Evolutionary conservation across 2,113 vertebrate species (phyloP).

Genomic region (Eudorcas thomsonii): DNA sequence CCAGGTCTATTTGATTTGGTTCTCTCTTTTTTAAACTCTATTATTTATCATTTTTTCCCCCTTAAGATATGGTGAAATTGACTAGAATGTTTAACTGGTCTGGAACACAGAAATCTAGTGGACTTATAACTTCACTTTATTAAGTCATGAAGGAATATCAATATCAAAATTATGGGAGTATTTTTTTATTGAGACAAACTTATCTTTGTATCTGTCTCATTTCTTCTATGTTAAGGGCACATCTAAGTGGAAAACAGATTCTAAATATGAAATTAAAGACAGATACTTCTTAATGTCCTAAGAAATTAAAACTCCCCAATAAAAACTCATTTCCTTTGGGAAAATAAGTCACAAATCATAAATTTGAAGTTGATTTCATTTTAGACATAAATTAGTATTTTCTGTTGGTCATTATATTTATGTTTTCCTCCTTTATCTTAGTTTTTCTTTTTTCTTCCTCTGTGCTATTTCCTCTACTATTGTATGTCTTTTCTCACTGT

Average conservation of each 20-base stretch:
- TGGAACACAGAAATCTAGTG: background rate
- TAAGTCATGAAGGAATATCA: background rate
- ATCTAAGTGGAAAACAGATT: background rate
- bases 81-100: background rate
- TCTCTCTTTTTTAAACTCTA: background rate
- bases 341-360: background rate
- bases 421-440: background rate
- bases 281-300: background rate
- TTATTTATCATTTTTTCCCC: background rate
- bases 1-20: background rate
- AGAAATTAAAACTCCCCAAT: background rate
- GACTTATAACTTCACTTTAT: background rate
- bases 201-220: background rate
- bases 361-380: constrained; percentile 14
- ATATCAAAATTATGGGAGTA: background rate
- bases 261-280: background rate
- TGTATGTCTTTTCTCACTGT: background rate
- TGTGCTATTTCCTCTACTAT: background rate
- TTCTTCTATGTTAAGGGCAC: background rate
- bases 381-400: background rate
- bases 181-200: background rate
- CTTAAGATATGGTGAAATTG: background rate
- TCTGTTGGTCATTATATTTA: background rate
- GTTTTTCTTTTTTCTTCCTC: background rate
- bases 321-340: background rate